A percentile compares a stretch with the other conserved stretches of the same genome.
Conservation (phyloP, 1,140 invertebrate genomes). For the Trichonephila clavata region DNA sequence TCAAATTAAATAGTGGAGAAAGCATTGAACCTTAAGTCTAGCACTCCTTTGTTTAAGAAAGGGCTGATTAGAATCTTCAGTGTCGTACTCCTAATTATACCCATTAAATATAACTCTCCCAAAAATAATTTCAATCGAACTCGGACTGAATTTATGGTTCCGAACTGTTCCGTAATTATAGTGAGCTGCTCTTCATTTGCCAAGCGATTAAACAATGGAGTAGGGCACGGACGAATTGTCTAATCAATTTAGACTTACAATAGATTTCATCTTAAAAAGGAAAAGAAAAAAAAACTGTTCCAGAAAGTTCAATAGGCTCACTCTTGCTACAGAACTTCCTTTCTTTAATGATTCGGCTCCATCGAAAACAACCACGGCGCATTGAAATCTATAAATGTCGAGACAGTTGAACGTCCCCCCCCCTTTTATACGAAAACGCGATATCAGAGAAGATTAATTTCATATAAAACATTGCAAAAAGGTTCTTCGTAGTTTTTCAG, state of each 20-base stretch:
- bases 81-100: not conserved
- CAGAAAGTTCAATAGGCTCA: constrained; percentile 22
- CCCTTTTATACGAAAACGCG: not conserved
- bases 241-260: constrained; percentile 52
- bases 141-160: constrained; percentile 17
- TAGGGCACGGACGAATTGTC: constrained; percentile 27
- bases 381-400: constrained; percentile 52
- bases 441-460: constrained; percentile 50
- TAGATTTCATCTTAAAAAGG: constrained; percentile 33
- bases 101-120: constrained; percentile 23
- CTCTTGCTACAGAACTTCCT: constrained; percentile 17
- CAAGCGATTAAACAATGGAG: constrained; percentile 59
- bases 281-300: constrained; percentile 1
- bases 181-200: constrained; percentile 31
- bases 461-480: constrained; percentile 46
- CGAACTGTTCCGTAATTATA: not conserved
- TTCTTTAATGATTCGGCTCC: constrained; percentile 32
- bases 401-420: constrained; percentile 13
- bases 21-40: constrained; percentile 1
- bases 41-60: not conserved
- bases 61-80: not conserved
- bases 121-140: constrained; percentile 26
- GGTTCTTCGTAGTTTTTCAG: not conserved
- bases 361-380: constrained; percentile 24
- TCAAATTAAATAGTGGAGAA: constrained; percentile 14